Percentiles rank a stretch among this genome's conserved stretches.
phyloP scores from a whole-genome alignment of 1,140 invertebrate species.

The Aethina tumida region DNA sequence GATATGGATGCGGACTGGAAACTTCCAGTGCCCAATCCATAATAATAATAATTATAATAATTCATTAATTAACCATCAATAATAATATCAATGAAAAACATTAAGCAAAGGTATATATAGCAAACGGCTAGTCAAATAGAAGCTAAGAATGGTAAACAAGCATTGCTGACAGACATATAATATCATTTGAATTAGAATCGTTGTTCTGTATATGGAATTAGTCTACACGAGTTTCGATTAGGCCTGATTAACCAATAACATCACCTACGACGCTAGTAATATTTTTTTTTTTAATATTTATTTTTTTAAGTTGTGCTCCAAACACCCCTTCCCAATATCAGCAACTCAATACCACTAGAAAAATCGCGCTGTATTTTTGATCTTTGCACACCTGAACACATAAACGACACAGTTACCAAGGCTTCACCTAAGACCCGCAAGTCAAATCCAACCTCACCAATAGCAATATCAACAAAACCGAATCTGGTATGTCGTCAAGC shows the following conservation, averaged over 20 bases:
- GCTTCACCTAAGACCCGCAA: too few relatives aligned
- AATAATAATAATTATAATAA: constrained; percentile 22
- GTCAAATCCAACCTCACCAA: too few relatives aligned
- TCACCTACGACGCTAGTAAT: constrained; percentile 27
- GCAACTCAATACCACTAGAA: too few relatives aligned
- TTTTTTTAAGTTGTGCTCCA: too few relatives aligned
- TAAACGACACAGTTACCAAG: neutral
- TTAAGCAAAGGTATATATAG: constrained; percentile 24
- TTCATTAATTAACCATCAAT: constrained; percentile 24
- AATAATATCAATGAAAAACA: constrained; percentile 19
- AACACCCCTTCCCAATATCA: too few relatives aligned
- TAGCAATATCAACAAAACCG: constrained; percentile 9
- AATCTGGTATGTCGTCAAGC: constrained; percentile 6
- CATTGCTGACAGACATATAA: constrained; percentile 34
- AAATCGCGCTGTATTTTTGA: too few relatives aligned
- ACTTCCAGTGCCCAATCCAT: constrained; percentile 18
- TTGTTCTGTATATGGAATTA: constrained; percentile 38
- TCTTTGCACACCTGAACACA: constrained; percentile 1
- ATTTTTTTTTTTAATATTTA: too few relatives aligned
- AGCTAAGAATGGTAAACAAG: constrained; percentile 35
- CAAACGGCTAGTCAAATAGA: constrained; percentile 34
- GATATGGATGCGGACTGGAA: constrained; percentile 23
- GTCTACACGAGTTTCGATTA: constrained; percentile 38
- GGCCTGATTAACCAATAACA: constrained; percentile 34
- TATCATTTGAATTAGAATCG: constrained; percentile 37